Conservation (phyloP, 2,797 vertebrate genomes). For the Chlorospingus semifuscus region DNA sequence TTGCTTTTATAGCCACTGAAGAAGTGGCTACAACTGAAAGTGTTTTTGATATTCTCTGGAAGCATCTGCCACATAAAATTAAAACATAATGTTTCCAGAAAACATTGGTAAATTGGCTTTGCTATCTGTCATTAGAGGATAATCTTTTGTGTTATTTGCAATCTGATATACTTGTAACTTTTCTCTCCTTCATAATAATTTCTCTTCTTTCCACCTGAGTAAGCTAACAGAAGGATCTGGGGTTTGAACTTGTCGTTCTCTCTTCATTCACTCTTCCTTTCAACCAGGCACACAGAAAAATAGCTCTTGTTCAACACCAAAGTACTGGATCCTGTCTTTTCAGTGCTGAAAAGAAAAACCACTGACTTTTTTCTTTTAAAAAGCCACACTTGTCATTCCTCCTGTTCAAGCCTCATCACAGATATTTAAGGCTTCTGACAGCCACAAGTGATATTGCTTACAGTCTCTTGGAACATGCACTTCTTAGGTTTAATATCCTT, state of each 20-base stretch:
- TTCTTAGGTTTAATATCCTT: background rate
- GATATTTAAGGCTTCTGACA: background rate
- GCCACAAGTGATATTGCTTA: background rate
- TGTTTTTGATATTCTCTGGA: background rate
- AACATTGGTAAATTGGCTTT: background rate
- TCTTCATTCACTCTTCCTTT: background rate
- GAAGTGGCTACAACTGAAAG: background rate
- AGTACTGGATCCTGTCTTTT: background rate
- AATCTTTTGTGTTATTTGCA: background rate
- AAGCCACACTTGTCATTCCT: background rate
- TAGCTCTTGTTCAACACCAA: background rate
- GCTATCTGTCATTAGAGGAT: background rate
- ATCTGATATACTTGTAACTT: background rate
- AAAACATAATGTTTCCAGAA: background rate
- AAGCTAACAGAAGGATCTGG: background rate
- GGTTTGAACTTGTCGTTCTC: background rate
- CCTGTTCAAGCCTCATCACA: background rate
- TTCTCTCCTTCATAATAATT: background rate
- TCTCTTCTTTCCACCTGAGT: background rate
- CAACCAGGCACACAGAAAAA: background rate
- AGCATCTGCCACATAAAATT: background rate
- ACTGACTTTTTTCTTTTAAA: background rate
- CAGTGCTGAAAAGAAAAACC: background rate
- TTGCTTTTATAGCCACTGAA: background rate
- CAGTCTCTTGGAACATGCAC: background rate